These are phyloP conservation scores for Enteromius thamalakanensis DNA, from an alignment of 2,797 vertebrate genomes.

Conservation along the genomic window DNA sequence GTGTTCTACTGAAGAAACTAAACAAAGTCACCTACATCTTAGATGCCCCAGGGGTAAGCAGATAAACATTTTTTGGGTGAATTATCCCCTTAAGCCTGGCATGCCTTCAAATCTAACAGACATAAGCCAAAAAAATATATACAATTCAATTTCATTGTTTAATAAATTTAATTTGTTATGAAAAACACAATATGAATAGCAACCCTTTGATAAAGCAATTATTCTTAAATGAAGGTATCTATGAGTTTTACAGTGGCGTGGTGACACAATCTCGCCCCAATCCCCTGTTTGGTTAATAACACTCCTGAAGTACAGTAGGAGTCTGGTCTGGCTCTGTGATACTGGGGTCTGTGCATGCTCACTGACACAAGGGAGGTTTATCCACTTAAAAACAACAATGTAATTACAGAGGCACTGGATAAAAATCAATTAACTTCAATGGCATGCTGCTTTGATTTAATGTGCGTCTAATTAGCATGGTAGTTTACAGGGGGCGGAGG, in stretches of 20 bases:
- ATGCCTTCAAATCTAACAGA: neutral
- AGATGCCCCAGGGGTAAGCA: too few relatives aligned
- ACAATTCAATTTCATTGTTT: neutral
- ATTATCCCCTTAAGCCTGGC: neutral
- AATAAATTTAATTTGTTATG: neutral
- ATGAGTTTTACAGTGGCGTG: constrained; percentile 34
- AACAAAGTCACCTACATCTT: too few relatives aligned
- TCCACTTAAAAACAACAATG: constrained; percentile 58
- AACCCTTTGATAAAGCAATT: constrained; percentile 51
- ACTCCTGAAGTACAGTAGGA: constrained; percentile 18
- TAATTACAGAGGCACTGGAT: constrained; percentile 59
- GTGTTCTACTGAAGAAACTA: too few relatives aligned
- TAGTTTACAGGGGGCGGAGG: neutral
- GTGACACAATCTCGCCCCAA: neutral
- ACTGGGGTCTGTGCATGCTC: constrained; percentile 33
- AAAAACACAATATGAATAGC: constrained; percentile 22
- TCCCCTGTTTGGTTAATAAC: constrained; percentile 18
- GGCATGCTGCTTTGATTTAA: constrained; percentile 58
- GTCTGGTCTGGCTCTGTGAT: constrained; percentile 24
- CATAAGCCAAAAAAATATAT: neutral
- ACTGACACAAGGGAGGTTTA: constrained; percentile 50
- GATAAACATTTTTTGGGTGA: too few relatives aligned
- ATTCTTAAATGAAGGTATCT: constrained; percentile 51
- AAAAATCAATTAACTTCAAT: constrained; percentile 61
- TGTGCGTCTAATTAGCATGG: constrained; percentile 54